These are phyloP conservation scores for Ctenopoma multispine DNA, from an alignment of 2,797 vertebrate species.

Conservation along the genomic window DNA sequence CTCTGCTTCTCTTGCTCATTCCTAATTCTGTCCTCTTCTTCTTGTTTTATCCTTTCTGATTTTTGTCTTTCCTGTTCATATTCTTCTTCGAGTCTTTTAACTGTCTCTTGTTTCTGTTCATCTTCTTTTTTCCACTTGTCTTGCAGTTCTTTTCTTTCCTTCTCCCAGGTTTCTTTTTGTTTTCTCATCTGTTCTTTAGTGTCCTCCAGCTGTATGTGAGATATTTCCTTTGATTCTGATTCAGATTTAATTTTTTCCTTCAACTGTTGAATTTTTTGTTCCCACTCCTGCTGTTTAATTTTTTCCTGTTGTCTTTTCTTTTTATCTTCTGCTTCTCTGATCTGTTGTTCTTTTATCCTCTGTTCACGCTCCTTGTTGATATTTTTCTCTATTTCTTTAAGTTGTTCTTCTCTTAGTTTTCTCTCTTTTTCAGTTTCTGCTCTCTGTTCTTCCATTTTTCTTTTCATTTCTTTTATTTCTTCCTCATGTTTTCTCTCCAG, in stretches of 20 bases:
- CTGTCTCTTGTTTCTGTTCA: not conserved
- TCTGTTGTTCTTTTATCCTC: constrained; percentile 3
- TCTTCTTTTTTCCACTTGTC: not conserved
- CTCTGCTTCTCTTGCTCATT: not conserved
- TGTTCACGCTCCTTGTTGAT: not conserved
- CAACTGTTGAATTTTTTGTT: not conserved
- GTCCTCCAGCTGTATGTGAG: not conserved
- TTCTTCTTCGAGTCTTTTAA: constrained; percentile 12
- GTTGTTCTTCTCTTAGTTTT: not conserved
- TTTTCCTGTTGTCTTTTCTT: not conserved
- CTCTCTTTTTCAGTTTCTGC: not conserved
- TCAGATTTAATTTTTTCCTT: not conserved
- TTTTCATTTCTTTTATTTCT: not conserved
- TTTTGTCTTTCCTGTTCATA: not conserved
- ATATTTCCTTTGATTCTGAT: not conserved
- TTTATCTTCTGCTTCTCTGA: constrained; percentile 19
- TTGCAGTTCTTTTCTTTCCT: not conserved
- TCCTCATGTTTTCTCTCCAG: constrained; percentile 5
- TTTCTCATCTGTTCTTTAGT: not conserved
- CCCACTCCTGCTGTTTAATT: not conserved
- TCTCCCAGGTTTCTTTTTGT: constrained; percentile 3
- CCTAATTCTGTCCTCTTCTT: not conserved
- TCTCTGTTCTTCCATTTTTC: not conserved
- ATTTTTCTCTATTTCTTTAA: not conserved
- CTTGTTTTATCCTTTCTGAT: not conserved